phyloP scores from a whole-genome alignment of 2,113 vertebrate genomes.

The Uria lomvia region DNA sequence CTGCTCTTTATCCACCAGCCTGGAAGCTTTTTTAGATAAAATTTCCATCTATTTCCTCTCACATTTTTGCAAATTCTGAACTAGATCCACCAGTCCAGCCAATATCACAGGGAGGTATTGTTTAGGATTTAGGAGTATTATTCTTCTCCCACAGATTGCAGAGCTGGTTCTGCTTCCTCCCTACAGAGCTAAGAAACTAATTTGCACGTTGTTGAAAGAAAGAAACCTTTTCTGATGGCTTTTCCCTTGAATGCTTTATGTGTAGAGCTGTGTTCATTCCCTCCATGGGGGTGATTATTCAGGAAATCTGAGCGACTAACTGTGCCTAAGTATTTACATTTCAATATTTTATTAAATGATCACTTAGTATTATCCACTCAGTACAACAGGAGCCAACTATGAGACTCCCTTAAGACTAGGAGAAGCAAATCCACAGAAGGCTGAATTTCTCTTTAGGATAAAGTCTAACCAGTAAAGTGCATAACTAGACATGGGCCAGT shows the following conservation, averaged over 20 bases:
- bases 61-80: not conserved
- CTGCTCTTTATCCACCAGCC: not conserved
- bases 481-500: not conserved
- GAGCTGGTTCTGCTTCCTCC: not conserved
- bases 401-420: not conserved
- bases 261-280: not conserved
- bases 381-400: not conserved
- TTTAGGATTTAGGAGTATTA: not conserved
- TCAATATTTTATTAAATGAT: slow-evolving; percentile 49
- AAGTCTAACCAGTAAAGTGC: not conserved
- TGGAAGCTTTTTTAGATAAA: not conserved
- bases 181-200: slow-evolving; percentile 20
- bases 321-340: slow-evolving; percentile 28
- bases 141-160: not conserved
- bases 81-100: not conserved
- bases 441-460: not conserved
- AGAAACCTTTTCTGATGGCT: slow-evolving; percentile 1
- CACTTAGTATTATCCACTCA: not conserved
- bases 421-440: not conserved
- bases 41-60: not conserved
- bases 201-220: slow-evolving; percentile 11
- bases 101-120: not conserved
- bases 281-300: not conserved
- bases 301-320: not conserved
- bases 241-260: not conserved